phyloP scores from a whole-genome alignment of 2,888 invertebrate genomes.

The Dichetophora obliterata region DNA sequence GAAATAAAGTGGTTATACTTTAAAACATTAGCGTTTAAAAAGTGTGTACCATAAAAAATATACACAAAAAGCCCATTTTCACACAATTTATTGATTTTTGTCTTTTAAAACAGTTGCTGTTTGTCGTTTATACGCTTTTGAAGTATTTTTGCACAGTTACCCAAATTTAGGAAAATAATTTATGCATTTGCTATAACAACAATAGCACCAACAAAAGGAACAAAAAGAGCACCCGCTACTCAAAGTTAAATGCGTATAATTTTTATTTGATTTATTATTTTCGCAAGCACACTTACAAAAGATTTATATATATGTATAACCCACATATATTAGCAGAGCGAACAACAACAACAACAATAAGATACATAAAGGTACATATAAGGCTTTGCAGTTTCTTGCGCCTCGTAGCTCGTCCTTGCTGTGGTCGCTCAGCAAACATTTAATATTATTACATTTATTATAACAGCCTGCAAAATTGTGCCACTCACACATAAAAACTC shows the following conservation, averaged over 20 bases:
- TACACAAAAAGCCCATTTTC: background rate
- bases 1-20: background rate
- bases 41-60: background rate
- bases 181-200: background rate
- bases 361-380: background rate
- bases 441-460: slow-evolving; percentile 40
- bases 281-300: slow-evolving; percentile 35
- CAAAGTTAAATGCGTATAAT: slow-evolving; percentile 63
- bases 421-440: slow-evolving; percentile 23
- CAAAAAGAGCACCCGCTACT: slow-evolving; percentile 55
- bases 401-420: slow-evolving; percentile 40
- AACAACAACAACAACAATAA: slow-evolving; percentile 20
- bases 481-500: slow-evolving; percentile 46
- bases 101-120: background rate
- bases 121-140: slow-evolving; percentile 25
- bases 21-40: background rate
- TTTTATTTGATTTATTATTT: slow-evolving; percentile 64
- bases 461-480: slow-evolving; percentile 36
- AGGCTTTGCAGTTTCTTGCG: slow-evolving; percentile 54
- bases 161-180: slow-evolving; percentile 55
- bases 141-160: slow-evolving; percentile 61
- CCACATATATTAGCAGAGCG: slow-evolving; percentile 5
- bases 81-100: slow-evolving; percentile 19
- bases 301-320: slow-evolving; percentile 4
- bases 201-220: slow-evolving; percentile 32